Evolutionary conservation across 1,140 invertebrate species (phyloP), one percentile per base, ranked within the genome.

Genomic region (Bilobella aurantiaca): DNA sequence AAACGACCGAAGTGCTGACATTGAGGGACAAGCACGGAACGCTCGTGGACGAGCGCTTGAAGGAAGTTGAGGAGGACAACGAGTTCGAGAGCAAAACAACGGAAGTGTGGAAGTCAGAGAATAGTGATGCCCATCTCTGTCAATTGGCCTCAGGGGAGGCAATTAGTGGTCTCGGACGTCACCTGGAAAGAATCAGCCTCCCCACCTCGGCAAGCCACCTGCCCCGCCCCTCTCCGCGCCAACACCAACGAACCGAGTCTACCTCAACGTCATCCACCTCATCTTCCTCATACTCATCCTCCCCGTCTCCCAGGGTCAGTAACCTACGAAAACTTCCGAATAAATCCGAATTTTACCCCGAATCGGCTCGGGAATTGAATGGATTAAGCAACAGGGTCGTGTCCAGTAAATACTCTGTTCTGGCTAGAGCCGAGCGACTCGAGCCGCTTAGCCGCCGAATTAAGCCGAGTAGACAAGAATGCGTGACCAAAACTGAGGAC

Each of bases 61-160:
- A 84, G 31, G 86, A 89, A 76, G 86, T 85, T 25, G 86, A 87
- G 75, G 85, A 88, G 23, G 83, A 86, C 73, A 86, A 87, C 73
- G 84, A 81, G 69, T 87, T 87, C 73, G 82, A 84, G 31, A 85
- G 65, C n/a, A 82, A 84, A 47, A 84, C 84, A 12, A 84, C 82
- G 65, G 86, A 87, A 73, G 80, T 87, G 63, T 87, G 85, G 83
- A 84, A 86, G 71, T 85, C 60, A 29, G 64, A 63, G 30, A 27
- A 63, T 31, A 23, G 46, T n/a, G 57, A 21, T 3, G 14, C 25
- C 12, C 14, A 8, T 32, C 27, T 12, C n/a, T n/a, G n/a, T n/a
- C n/a, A n/a, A n/a, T n/a, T n/a, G n/a, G n/a, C n/a, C n/a, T n/a
- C n/a, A n/a, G n/a, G n/a, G n/a, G n/a, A n/a, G n/a, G n/a, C n/a